These are phyloP conservation scores for Pseudeuparius sepicola DNA, from an alignment of 2,888 invertebrate genomes.

Conservation along the genomic window DNA sequence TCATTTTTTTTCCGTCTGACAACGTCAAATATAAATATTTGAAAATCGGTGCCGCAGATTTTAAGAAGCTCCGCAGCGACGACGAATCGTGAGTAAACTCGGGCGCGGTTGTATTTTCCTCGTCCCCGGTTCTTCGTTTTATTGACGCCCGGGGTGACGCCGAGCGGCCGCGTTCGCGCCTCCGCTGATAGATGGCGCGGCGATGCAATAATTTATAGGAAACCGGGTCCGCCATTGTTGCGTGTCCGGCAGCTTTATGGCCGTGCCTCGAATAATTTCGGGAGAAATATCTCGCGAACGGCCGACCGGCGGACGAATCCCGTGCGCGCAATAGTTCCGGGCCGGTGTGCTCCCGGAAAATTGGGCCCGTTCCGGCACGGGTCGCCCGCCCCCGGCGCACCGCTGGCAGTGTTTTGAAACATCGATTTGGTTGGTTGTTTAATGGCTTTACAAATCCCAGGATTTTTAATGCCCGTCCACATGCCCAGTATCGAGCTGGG, in stretches of 20 bases:
- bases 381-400: constrained; percentile 2
- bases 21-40: too few species aligned
- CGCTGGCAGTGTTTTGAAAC: constrained; percentile 30
- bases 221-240: constrained; percentile 41
- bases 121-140: too few species aligned
- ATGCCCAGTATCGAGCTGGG: constrained; percentile 14
- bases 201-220: constrained; percentile 32
- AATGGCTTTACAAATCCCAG: constrained; percentile 31
- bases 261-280: constrained; percentile 34
- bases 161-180: too few species aligned
- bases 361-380: constrained; percentile 15
- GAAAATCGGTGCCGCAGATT: too few species aligned
- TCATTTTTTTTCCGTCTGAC: too few species aligned
- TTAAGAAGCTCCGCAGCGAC: too few species aligned
- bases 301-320: constrained; percentile 12
- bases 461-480: constrained; percentile 23
- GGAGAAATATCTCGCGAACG: constrained; percentile 26
- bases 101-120: too few species aligned
- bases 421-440: constrained; percentile 35
- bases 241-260: constrained; percentile 37
- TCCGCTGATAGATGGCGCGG: constrained; percentile 36
- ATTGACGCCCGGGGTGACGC: too few species aligned
- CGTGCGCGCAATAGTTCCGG: constrained; percentile 7
- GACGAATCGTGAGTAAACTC: too few species aligned
- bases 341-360: constrained; percentile 8